These are phyloP conservation scores for Poeciliopsis infans DNA, from an alignment of 2,797 vertebrate genomes.

Conservation along the genomic window DNA sequence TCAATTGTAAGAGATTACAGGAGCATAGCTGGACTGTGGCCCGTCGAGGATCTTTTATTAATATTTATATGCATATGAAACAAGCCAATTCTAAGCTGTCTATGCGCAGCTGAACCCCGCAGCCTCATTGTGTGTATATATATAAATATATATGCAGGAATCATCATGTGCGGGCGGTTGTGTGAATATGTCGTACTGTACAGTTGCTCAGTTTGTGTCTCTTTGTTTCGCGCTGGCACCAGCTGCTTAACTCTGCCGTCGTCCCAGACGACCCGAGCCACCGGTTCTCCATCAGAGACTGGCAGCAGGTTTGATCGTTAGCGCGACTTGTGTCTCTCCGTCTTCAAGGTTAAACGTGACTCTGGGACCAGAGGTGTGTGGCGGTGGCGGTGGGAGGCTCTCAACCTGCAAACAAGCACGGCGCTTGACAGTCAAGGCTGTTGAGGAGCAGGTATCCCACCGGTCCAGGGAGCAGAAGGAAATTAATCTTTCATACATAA, in stretches of 20 bases:
- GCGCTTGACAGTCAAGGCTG: conserved; percentile 73
- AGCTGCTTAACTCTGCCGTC: conserved; percentile 49
- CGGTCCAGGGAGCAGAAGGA: conserved; percentile 66
- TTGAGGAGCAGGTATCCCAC: conserved; percentile 69
- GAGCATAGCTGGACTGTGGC: conserved; percentile 78
- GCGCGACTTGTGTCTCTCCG: conserved; percentile 54
- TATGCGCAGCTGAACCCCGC: conserved; percentile 67
- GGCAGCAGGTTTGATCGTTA: conserved; percentile 62
- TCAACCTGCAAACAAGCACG: conserved; percentile 71
- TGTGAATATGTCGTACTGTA: conserved; percentile 22
- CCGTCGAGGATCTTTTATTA: conserved; percentile 81
- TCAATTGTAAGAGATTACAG: conserved; percentile 84
- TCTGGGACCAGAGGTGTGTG: conserved; percentile 40
- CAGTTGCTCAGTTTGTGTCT: conserved; percentile 23
- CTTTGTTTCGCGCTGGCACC: conserved; percentile 32
- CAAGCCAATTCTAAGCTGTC: conserved; percentile 74
- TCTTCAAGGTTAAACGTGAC: conserved; percentile 77
- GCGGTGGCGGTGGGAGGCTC: conserved; percentile 25
- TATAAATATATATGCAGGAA: conserved; percentile 38
- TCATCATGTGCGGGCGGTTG: conserved; percentile 32
- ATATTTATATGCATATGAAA: conserved; percentile 86
- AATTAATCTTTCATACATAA: conserved; percentile 85
- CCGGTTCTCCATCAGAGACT: conserved; percentile 56
- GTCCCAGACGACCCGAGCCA: conserved; percentile 64
- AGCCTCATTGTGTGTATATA: conserved; percentile 32